phyloP scores from a whole-genome alignment of 1,140 invertebrate genomes.

The Microplitis demolitor region DNA sequence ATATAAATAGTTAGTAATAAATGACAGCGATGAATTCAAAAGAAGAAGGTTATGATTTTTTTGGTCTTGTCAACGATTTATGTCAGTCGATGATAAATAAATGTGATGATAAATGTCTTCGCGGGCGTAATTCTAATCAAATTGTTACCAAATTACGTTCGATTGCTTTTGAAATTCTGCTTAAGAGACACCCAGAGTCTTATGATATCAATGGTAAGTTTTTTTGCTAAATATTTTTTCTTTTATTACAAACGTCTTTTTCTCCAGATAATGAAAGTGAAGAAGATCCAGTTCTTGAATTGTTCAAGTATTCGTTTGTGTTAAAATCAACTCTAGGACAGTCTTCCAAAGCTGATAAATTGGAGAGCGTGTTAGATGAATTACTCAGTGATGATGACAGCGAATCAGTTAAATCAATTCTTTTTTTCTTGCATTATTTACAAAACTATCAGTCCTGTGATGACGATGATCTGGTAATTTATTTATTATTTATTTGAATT shows the following conservation, averaged over 20 bases:
- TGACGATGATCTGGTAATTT: conserved; percentile 38
- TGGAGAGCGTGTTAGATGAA: conserved; percentile 43
- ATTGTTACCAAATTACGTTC: conserved; percentile 40
- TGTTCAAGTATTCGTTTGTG: conserved; percentile 50
- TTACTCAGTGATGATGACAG: conserved; percentile 29
- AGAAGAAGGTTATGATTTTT: conserved; percentile 36
- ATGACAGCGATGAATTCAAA: conserved; percentile 25
- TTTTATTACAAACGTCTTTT: not conserved
- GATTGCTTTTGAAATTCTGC: conserved; percentile 50
- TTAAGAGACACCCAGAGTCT: conserved; percentile 41
- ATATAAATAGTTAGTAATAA: not conserved
- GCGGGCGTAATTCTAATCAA: conserved; percentile 25
- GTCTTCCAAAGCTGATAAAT: conserved; percentile 37
- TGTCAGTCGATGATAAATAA: conserved; percentile 34
- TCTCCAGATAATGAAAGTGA: conserved; percentile 30
- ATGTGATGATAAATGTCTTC: conserved; percentile 29
- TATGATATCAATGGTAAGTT: conserved; percentile 16
- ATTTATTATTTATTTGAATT: not conserved
- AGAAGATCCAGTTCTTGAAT: conserved; percentile 48
- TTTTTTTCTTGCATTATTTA: conserved; percentile 47
- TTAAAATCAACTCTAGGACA: conserved; percentile 37
- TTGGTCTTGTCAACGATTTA: conserved; percentile 43
- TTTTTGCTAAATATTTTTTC: not conserved
- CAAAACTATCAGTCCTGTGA: conserved; percentile 39
- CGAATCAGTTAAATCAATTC: conserved; percentile 25